phyloP scores from a whole-genome alignment of 2,113 vertebrate genomes.

The Proteles cristata region DNA sequence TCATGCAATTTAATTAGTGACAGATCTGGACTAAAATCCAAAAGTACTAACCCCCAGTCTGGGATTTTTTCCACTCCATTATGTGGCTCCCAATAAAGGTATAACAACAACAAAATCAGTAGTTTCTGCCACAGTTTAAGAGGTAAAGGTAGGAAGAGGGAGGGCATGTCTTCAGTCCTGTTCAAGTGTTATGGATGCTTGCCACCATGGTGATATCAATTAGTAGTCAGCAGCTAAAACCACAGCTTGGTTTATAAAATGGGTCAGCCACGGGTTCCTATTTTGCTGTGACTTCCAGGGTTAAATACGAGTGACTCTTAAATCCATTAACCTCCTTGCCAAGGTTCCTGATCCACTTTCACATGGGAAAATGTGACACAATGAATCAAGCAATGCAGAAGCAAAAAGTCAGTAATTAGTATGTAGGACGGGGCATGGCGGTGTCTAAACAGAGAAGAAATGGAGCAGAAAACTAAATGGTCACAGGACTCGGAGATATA shows the following conservation, averaged over 20 bases:
- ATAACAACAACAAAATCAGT: neutral
- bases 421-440: constrained; percentile 86
- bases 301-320: constrained; percentile 77
- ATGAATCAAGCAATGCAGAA: constrained; percentile 86
- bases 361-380: constrained; percentile 89
- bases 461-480: constrained; percentile 86
- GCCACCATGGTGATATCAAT: neutral
- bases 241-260: constrained; percentile 8
- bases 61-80: neutral
- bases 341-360: constrained; percentile 86
- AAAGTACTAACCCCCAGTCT: neutral
- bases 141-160: neutral
- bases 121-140: neutral
- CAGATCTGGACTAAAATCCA: neutral
- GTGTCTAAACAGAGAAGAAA: constrained; percentile 86
- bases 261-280: constrained; percentile 63
- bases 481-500: constrained; percentile 80
- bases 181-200: neutral
- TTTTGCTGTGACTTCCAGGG: constrained; percentile 73
- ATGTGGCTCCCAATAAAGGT: neutral
- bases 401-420: constrained; percentile 90
- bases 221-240: fast-evolving
- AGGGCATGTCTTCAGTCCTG: neutral
- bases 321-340: constrained; percentile 86
- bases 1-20: neutral